Conservation (phyloP, 2,113 vertebrate species). For the Craseonycteris thonglongyai region DNA sequence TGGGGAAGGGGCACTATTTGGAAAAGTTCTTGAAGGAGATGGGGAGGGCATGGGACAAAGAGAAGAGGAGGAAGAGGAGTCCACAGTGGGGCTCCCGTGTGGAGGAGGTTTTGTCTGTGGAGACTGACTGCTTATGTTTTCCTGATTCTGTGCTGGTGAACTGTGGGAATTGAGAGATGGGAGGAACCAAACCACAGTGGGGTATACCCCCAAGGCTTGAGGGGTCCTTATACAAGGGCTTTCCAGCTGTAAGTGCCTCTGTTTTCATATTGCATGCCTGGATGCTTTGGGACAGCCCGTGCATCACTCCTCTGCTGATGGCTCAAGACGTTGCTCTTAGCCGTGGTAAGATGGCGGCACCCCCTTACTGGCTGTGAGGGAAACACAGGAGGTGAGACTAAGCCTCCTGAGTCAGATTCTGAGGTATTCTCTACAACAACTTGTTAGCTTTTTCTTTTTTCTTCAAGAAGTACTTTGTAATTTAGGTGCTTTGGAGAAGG, state of each 20-base stretch:
- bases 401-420: background rate
- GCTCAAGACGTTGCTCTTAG: background rate
- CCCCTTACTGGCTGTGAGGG: background rate
- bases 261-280: no score
- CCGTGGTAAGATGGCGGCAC: background rate
- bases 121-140: background rate
- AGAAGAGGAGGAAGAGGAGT: background rate
- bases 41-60: background rate
- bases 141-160: background rate
- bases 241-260: no score
- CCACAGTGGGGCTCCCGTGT: background rate
- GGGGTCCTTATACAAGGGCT: background rate
- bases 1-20: background rate
- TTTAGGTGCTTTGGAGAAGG: background rate
- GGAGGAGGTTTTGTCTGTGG: background rate
- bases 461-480: background rate
- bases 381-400: background rate
- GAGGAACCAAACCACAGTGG: background rate
- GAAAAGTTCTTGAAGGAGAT: background rate
- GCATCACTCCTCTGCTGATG: background rate
- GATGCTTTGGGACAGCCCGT: no score
- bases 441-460: background rate
- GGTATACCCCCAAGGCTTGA: background rate
- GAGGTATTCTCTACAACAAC: background rate
- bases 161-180: background rate